A percentile compares a stretch with the other conserved stretches of the same genome.
Evolutionary conservation across 2,888 invertebrate genomes (phyloP).

Genomic region (Ctena decussata): DNA sequence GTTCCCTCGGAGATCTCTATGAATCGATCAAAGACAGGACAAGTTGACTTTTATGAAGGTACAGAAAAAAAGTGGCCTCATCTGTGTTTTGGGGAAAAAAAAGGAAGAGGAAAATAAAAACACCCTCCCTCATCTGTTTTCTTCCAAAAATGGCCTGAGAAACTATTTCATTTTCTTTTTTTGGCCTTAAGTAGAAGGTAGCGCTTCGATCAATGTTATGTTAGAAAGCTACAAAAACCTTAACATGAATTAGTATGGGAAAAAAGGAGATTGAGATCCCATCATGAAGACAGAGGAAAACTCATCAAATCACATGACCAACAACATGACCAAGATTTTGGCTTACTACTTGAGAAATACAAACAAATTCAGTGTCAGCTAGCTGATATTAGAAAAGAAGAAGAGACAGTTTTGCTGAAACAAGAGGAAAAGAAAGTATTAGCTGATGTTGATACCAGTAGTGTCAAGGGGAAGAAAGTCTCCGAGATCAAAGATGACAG

Average conservation of each 20-base stretch:
- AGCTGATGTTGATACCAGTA: background rate
- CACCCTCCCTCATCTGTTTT: no score
- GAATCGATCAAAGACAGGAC: no score
- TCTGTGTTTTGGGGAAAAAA: no score
- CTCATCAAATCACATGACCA: conserved; percentile 42
- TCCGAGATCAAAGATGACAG: background rate
- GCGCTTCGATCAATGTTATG: no score
- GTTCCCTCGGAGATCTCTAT: no score
- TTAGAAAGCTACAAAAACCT: no score
- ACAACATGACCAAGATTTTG: conserved; percentile 63
- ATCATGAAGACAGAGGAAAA: conserved; percentile 33
- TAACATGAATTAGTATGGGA: conserved; percentile 67
- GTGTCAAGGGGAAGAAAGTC: background rate
- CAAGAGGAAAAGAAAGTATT: conserved; percentile 17
- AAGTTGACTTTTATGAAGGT: no score
- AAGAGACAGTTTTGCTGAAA: conserved; percentile 43
- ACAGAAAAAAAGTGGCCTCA: no score
- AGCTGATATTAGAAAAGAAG: conserved; percentile 60
- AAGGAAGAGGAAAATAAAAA: no score
- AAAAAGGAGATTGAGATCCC: conserved; percentile 53
- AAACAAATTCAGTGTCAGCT: conserved; percentile 70
- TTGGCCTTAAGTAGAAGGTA: no score
- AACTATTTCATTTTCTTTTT: no score
- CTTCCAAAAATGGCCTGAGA: no score
- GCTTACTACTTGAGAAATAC: conserved; percentile 65